phyloP scores from a whole-genome alignment of 2,113 vertebrate species.

The Donacobius atricapilla region DNA sequence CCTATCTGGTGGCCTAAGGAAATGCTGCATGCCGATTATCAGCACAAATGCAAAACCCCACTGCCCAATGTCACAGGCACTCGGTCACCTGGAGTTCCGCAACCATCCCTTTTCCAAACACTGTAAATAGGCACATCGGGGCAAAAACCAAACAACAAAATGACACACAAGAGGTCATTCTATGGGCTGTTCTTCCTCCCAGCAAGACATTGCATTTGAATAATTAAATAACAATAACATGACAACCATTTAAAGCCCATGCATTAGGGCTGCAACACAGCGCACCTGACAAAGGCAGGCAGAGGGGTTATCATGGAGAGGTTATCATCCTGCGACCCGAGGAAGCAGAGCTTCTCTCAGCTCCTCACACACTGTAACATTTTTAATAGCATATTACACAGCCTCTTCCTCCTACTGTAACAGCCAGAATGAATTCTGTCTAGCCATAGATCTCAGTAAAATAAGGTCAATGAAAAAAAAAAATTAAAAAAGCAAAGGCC shows the following conservation, averaged over 20 bases:
- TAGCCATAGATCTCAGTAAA: neutral
- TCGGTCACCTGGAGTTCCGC: constrained; percentile 75
- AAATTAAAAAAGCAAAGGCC: neutral
- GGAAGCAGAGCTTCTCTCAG: neutral
- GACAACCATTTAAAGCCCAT: constrained; percentile 66
- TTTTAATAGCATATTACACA: neutral
- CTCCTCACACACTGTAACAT: neutral
- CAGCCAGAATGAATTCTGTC: neutral
- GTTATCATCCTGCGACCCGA: accelerated
- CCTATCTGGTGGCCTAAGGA: constrained; percentile 72
- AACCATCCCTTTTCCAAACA: constrained; percentile 55
- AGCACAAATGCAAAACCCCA: constrained; percentile 70
- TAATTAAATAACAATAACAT: constrained; percentile 72
- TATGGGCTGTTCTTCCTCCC: constrained; percentile 59
- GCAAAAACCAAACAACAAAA: constrained; percentile 44
- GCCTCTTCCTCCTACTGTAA: neutral
- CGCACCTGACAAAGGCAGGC: neutral
- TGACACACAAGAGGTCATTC: constrained; percentile 43
- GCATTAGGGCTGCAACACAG: neutral
- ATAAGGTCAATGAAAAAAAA: neutral
- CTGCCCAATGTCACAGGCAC: constrained; percentile 76
- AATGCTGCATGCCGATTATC: constrained; percentile 76
- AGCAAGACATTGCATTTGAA: constrained; percentile 69
- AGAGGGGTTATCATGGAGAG: neutral
- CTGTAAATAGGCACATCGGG: neutral